phyloP scores from a whole-genome alignment of 2,113 vertebrate species.

The Malurus elegans region DNA sequence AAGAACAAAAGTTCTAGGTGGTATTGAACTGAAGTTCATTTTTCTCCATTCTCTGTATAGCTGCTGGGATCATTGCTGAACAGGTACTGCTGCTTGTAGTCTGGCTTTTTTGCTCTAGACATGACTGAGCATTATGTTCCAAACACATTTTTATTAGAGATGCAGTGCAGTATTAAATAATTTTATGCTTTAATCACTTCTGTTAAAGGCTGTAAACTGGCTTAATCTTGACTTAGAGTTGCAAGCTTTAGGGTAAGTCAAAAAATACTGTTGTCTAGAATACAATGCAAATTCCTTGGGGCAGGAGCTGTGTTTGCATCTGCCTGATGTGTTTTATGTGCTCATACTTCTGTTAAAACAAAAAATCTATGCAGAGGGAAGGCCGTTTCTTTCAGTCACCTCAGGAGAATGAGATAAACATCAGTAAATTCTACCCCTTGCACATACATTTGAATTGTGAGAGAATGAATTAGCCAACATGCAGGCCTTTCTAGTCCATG shows the following conservation, averaged over 20 bases:
- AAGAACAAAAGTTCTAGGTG: background rate
- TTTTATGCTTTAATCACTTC: background rate
- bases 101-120: background rate
- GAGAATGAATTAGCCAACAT: fast-evolving
- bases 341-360: background rate
- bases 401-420: background rate
- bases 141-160: background rate
- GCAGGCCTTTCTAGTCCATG: background rate
- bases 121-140: background rate
- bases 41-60: fast-evolving
- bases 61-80: background rate
- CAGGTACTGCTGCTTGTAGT: background rate
- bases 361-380: background rate
- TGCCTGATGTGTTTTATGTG: background rate
- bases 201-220: background rate
- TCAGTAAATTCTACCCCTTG: background rate
- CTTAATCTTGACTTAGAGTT: background rate
- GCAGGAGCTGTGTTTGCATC: background rate
- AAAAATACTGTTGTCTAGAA: background rate
- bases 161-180: background rate
- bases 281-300: background rate
- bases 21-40: background rate
- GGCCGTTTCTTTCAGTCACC: background rate
- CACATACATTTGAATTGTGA: background rate
- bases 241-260: background rate